Evolutionary conservation across 2,113 vertebrate species (phyloP), one percentile per base, ranked within the genome.

Genomic region (Passer domesticus): DNA sequence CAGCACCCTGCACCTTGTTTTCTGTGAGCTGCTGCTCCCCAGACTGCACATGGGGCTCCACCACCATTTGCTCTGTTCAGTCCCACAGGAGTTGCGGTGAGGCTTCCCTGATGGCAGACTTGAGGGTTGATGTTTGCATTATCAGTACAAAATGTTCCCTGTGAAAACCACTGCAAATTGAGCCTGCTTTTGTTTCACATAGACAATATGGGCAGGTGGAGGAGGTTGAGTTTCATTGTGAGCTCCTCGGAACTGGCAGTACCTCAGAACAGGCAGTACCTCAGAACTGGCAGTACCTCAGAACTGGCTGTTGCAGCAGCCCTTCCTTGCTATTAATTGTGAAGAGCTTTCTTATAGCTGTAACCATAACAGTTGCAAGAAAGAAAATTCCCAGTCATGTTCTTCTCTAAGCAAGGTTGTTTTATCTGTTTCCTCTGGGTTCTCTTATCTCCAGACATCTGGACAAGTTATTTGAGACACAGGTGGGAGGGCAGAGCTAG

Each of bases 131-230:
- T 41, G 30, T 73, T 87, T 80, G 44, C 30, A 7, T 73, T 74
- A 21, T 30, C 56, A 55, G 37, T 30, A 37, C 37, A 62, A 14
- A 50, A 18, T 33, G n/a, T 37, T 64, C 13, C 8, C 46, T 1
- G 1, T 58, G 47, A 78, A 90, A 92, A 41, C 39, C 2, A 1
- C 52, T 70, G 49, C 67, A 87, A 89, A 66, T 5, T 46, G 35
- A 86, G 16, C 30, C n/a, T 44, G 41, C n/a, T 73, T 76, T 80
- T 92, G 52, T 69, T 50, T 83, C 1, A 0, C 13, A 7, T 1
- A 31, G 23, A 20, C 12, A 43, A 19, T 39, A 35, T 0, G 0
- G 39, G 27, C 3, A 1, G 58, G 21, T 80, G 67, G 39, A 62
- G 53, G 39, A 62, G 15, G 5, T 13, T 30, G 13, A 10, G 7